These are phyloP conservation scores for Microctenopoma steveboyesi DNA, from an alignment of 2,797 vertebrate genomes.

Conservation along the genomic window DNA sequence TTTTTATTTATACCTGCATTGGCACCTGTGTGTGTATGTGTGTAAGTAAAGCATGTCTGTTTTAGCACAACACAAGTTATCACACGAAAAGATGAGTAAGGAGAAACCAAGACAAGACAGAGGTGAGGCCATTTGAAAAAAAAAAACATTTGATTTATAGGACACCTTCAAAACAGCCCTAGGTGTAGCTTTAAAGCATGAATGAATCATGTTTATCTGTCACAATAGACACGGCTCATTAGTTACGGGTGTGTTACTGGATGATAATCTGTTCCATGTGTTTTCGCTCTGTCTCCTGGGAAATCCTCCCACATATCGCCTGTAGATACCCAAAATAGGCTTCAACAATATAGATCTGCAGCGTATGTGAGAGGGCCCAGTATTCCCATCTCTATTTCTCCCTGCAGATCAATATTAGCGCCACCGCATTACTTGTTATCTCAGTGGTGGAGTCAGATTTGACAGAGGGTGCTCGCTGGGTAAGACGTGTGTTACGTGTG, in stretches of 20 bases:
- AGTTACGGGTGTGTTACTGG: constrained; percentile 10
- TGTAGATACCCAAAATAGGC: neutral
- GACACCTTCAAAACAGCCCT: constrained; percentile 21
- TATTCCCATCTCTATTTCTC: neutral
- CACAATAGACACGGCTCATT: constrained; percentile 25
- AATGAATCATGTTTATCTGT: constrained; percentile 40
- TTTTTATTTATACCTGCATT: constrained; percentile 9
- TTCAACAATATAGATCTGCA: constrained; percentile 2
- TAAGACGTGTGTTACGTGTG: neutral
- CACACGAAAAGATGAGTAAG: constrained; percentile 20
- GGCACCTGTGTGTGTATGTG: neutral
- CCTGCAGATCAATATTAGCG: constrained; percentile 34
- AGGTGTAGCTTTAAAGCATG: constrained; percentile 26
- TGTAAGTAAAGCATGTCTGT: constrained; percentile 45
- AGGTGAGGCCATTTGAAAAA: constrained; percentile 2
- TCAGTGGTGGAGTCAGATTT: neutral
- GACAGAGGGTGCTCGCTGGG: neutral
- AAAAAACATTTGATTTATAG: constrained; percentile 24
- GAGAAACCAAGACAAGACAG: constrained; percentile 10
- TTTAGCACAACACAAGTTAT: constrained; percentile 17
- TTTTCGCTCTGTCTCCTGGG: constrained; percentile 11
- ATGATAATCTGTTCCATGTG: constrained; percentile 20
- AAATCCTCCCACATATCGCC: constrained; percentile 1
- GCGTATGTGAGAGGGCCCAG: neutral
- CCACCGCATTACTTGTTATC: constrained; percentile 11